Conservation (phyloP, 2,888 invertebrate genomes). For the Caenorhabditis angaria region DNA sequence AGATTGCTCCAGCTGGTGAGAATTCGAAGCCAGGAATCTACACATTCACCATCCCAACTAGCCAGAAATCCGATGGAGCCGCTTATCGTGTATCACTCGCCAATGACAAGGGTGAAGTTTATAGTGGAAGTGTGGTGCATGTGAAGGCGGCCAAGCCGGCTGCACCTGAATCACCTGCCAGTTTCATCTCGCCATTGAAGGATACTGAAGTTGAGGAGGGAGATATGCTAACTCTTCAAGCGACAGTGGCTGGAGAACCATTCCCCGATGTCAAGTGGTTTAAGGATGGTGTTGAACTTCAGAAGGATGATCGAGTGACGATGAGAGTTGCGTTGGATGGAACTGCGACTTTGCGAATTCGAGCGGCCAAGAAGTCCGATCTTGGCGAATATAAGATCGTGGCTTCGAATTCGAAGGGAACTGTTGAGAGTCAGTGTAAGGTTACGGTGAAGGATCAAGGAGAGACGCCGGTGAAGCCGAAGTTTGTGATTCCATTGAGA, state of each 20-base stretch:
- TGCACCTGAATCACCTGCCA: slow-evolving; percentile 51
- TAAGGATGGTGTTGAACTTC: slow-evolving; percentile 62
- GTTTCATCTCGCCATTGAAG: slow-evolving; percentile 63
- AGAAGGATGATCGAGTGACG: slow-evolving; percentile 63
- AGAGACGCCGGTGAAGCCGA: slow-evolving; percentile 68
- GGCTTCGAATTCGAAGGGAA: slow-evolving; percentile 61
- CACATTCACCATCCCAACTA: slow-evolving; percentile 65
- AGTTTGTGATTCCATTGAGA: slow-evolving; percentile 73
- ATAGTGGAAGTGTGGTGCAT: slow-evolving; percentile 64
- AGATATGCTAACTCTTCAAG: slow-evolving; percentile 78
- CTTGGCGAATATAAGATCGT: slow-evolving; percentile 66
- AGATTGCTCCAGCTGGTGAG: slow-evolving; percentile 49
- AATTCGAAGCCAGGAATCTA: slow-evolving; percentile 72
- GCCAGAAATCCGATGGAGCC: slow-evolving; percentile 74
- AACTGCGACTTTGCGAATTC: slow-evolving; percentile 65
- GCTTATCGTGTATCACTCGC: slow-evolving; percentile 83
- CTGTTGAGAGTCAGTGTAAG: slow-evolving; percentile 50
- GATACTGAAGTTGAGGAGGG: slow-evolving; percentile 72
- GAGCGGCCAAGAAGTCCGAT: slow-evolving; percentile 63
- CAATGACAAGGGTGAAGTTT: slow-evolving; percentile 83
- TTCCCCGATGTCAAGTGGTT: slow-evolving; percentile 70
- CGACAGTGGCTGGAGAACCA: slow-evolving; percentile 73
- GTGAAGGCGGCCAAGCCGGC: slow-evolving; percentile 61
- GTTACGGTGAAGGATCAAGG: slow-evolving; percentile 59
- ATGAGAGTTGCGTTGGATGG: slow-evolving; percentile 68